A percentile compares a stretch with the other conserved stretches of the same genome.
phyloP scores from a whole-genome alignment of 1,140 invertebrate species.

The Ylistrum balloti region DNA sequence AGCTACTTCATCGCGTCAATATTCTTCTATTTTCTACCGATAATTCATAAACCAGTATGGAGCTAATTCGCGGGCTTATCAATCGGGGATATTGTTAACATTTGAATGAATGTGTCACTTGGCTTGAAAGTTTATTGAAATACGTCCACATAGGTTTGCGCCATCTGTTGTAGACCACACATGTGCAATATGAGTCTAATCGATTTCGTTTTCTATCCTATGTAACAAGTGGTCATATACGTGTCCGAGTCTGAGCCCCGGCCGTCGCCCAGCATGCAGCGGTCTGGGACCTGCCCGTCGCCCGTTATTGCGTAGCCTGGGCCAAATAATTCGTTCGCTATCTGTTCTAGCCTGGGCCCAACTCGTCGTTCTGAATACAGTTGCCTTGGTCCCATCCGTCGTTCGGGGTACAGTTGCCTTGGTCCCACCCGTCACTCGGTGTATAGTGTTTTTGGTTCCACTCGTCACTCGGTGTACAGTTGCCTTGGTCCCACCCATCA shows the following conservation, averaged over 20 bases:
- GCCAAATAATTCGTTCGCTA: no score
- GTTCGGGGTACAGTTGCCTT: no score
- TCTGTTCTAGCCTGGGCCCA: no score
- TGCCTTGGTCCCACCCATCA: no score
- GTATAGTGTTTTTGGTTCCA: no score
- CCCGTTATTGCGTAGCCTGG: no score
- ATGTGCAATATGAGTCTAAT: neutral
- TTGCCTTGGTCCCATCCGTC: no score
- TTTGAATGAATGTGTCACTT: constrained; percentile 17
- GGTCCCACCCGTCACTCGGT: no score
- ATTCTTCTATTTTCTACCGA: neutral
- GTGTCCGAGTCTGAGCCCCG: neutral
- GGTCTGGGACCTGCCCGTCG: no score
- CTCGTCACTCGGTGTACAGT: no score
- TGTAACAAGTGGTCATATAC: constrained; percentile 5
- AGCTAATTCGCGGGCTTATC: neutral
- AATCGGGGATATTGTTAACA: neutral
- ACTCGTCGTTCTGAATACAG: no score
- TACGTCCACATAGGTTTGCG: neutral
- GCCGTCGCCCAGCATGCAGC: no score
- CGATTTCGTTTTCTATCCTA: neutral
- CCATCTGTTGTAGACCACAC: constrained; percentile 6
- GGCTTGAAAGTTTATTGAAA: neutral
- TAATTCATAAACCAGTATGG: neutral
- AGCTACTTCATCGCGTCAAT: neutral